Evolutionary conservation across 2,113 vertebrate genomes (phyloP), one percentile per base, ranked within the genome.

Genomic region (Pan paniscus): DNA sequence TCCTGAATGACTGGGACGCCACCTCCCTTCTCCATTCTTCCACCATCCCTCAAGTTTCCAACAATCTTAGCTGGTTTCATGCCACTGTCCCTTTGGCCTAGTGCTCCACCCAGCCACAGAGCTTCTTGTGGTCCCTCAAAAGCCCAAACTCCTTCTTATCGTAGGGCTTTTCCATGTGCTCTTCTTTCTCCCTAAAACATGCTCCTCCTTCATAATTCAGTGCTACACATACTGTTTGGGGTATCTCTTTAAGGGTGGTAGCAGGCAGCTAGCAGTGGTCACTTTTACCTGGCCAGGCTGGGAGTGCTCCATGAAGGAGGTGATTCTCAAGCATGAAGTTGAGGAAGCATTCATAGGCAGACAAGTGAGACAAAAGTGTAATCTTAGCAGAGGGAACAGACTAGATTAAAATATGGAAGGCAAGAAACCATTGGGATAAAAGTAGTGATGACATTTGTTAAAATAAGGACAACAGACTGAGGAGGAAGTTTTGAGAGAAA

Each of bases 391-490:
- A 94, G 10, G 67, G 23, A 95, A 84, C 20, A 64, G 32, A 78
- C 55, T 22, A 92, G 55, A 55, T 35, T 75, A 43, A 86, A 92
- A 55, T 43, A 67, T 0, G 23, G 79, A 87, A 79, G 73, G 40
- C 76, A 96, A 97, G 38, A 95, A 97, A 68, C 9, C 13, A 64
- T 70, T 76, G 86, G 38, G 14, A 64, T 23, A 90, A 84, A 93
- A 92, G 43, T 23, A 76, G 32, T 20, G 48, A 30, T 46, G 23
- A 27, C 50, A 76, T 80, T 96, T 97, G 10, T 87, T 94, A 88
- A 96, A 81, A 85, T 84, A 90, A 90, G 12, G 38, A 95, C 92
- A 97, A 93, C 0, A 50, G 35, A 93, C 40, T 27, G 20, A 61
- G 40, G 57, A 93, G 52, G 16, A 75, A 88, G 27, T 88, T 93